Base-by-base conservation (phyloP, 2,797 vertebrate species). In the Nannoperca obscura region DNA sequence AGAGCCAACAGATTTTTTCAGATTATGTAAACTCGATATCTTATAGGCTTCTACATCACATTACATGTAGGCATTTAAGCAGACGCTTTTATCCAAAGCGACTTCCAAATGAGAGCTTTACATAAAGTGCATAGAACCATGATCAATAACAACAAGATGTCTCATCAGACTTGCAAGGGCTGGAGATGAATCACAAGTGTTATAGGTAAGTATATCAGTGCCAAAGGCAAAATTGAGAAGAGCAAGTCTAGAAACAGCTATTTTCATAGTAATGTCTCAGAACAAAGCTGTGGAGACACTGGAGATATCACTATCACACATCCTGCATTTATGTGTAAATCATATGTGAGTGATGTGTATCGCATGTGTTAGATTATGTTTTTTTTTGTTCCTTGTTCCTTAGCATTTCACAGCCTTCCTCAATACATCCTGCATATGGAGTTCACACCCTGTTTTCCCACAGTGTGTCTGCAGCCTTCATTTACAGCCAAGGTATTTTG, bases 381-480 rank as follows among this genome's bases (percentile, higher is more conserved):
- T 54, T 61, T 30, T 61, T 30, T 22, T n/a, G 19, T 34, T 52
- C 13, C 14, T 74, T 6, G 22, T n/a, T 54, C 17, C 30, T 40
- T 10, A 49, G 40, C 34, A 49, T 22, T 53, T 36, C n/a, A n/a
- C 5, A 52, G 10, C 3, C 17, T n/a, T 27, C 50, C 7, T 42
- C 24, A 22, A 42, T 46, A 2, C n/a, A 54, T 50, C 17, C 13
- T 27, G 36, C 3, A 0, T 66, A 52, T 40, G 27, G 19, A 34
- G 13, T 63, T 53, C 70, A 59, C 34, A 61, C 36, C 6, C 42
- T 50, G 7, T 9, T 42, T 57, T 59, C 14, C 7, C 1, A 15
- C 59, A 46, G 40, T 61, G 30, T 47, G n/a, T 36, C 57, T 68
- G 17, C 63, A 64, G 34, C 47, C 38, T 24, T 67, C 11, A 54